Evolutionary conservation across 2,888 invertebrate genomes (phyloP).

Genomic region (Taenaris catops): DNA sequence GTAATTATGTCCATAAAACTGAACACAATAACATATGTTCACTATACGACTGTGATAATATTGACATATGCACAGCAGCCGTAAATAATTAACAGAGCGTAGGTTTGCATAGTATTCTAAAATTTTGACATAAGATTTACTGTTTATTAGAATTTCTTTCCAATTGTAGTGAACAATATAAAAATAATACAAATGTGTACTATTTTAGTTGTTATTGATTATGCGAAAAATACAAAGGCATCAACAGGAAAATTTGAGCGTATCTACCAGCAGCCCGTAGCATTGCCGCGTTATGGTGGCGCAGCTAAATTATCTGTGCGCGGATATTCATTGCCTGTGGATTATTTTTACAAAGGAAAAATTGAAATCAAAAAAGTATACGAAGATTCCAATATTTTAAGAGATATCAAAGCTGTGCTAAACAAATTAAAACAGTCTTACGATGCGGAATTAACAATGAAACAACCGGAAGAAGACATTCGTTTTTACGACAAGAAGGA

Average conservation of each 20-base stretch:
- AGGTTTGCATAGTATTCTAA: too few relatives aligned
- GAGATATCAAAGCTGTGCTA: conserved; percentile 38
- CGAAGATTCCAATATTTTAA: conserved; percentile 34
- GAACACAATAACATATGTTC: too few relatives aligned
- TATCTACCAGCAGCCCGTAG: conserved; percentile 62
- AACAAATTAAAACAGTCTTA: conserved; percentile 40
- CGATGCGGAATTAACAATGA: conserved; percentile 38
- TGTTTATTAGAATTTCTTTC: neutral
- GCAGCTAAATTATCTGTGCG: conserved; percentile 43
- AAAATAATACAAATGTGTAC: conserved; percentile 3
- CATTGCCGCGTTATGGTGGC: conserved; percentile 39
- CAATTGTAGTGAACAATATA: conserved; percentile 1
- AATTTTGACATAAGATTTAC: too few relatives aligned
- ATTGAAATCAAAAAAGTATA: conserved; percentile 38
- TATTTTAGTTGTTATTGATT: conserved; percentile 76
- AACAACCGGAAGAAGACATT: conserved; percentile 35
- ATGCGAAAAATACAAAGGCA: conserved; percentile 49
- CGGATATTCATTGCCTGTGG: conserved; percentile 43
- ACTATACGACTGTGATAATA: too few relatives aligned
- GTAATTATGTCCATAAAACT: too few relatives aligned
- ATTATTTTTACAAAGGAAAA: conserved; percentile 57
- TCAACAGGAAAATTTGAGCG: conserved; percentile 81
- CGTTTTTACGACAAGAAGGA: conserved; percentile 16
- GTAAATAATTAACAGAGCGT: too few relatives aligned
- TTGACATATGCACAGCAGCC: too few relatives aligned